Conservation (phyloP, 2,113 vertebrate genomes). For the Lepus timidus region DNA sequence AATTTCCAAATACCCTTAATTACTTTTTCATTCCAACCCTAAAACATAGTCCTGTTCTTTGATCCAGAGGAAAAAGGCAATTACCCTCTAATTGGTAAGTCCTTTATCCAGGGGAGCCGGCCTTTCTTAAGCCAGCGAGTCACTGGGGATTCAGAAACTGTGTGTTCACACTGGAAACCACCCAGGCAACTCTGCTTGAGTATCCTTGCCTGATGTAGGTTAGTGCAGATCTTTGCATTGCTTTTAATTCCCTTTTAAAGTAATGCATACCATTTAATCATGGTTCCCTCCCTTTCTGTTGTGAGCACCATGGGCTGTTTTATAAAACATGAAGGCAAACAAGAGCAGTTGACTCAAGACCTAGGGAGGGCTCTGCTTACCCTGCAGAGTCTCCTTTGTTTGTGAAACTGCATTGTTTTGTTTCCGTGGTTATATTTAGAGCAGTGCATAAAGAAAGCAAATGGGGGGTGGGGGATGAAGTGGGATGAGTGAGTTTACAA, state of each 20-base stretch:
- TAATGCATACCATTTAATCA: conserved; percentile 50
- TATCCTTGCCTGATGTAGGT: background rate
- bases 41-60: background rate
- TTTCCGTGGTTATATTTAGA: conserved; percentile 82
- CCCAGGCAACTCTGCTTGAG: background rate
- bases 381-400: conserved; percentile 74
- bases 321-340: conserved; percentile 77
- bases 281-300: conserved; percentile 51
- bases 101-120: background rate
- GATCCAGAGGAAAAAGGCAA: background rate
- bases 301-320: conserved; percentile 73
- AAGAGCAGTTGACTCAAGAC: conserved; percentile 74
- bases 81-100: background rate
- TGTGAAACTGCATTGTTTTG: conserved; percentile 78
- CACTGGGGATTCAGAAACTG: conserved; percentile 3
- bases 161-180: background rate
- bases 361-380: conserved; percentile 72
- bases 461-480: background rate
- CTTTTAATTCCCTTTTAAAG: conserved; percentile 67
- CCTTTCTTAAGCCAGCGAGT: conserved; percentile 41
- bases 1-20: conserved; percentile 13
- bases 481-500: conserved; percentile 37
- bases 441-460: conserved; percentile 64
- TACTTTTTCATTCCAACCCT: background rate
- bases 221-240: background rate